Percentiles rank a stretch among this genome's conserved stretches.
Evolutionary conservation across 2,888 invertebrate species (phyloP).

Genomic region (Leptarthrus brevirostris): DNA sequence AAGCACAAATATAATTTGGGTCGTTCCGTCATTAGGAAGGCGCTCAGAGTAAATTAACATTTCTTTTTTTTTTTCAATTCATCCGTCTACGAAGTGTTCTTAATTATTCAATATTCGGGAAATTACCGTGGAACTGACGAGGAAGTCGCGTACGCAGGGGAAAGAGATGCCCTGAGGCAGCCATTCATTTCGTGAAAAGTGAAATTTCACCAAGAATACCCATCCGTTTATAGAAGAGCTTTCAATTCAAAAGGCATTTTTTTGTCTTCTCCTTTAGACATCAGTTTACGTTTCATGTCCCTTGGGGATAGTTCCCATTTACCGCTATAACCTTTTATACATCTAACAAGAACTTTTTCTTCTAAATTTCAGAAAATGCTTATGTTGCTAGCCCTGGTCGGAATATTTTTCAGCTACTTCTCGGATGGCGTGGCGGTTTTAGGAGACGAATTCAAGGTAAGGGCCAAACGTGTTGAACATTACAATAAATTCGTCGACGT

Average conservation of each 20-base stretch:
- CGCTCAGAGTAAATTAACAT: background rate
- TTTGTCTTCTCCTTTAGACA: background rate
- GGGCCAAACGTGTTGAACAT: conserved; percentile 55
- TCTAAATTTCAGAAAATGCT: conserved; percentile 64
- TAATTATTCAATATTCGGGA: conserved; percentile 35
- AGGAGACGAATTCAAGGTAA: conserved; percentile 64
- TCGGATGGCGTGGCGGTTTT: conserved; percentile 63
- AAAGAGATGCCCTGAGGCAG: background rate
- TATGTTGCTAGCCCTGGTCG: conserved; percentile 64
- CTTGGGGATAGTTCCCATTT: conserved; percentile 48
- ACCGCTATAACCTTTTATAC: conserved; percentile 35
- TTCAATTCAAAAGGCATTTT: background rate
- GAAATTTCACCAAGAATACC: conserved; percentile 22
- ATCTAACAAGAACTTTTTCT: conserved; percentile 46
- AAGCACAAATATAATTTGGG: conserved; percentile 24
- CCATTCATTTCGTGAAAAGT: conserved; percentile 19
- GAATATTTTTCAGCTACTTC: conserved; percentile 65
- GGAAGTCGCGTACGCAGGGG: background rate
- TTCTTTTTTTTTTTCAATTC: conserved; percentile 9
- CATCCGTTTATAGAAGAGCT: background rate
- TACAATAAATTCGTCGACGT: background rate
- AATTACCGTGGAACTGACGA: background rate
- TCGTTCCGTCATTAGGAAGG: conserved; percentile 22
- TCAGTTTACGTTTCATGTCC: conserved; percentile 43
- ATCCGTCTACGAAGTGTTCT: conserved; percentile 17